Evolutionary conservation across 2,113 vertebrate species (phyloP), one percentile per base, ranked within the genome.

Genomic region (Diadophis punctatus): DNA sequence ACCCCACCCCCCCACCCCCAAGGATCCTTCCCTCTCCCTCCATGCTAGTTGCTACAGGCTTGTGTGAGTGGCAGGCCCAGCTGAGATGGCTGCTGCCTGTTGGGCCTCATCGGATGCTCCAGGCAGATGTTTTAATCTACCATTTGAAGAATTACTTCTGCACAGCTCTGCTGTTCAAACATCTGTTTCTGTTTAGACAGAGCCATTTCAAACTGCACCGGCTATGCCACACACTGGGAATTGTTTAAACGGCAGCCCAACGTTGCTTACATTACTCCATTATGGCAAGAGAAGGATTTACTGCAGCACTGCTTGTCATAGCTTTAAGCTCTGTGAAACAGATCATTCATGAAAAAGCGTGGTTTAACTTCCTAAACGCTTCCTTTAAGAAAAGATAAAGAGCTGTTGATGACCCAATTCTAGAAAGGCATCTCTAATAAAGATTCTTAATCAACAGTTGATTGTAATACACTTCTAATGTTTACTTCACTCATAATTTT

Each of bases 121-220:
- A 95, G 96, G 97, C 97, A 98, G 97, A 97, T 98, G 97, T 97
- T 97, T 97, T 97, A 97, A 98, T 98, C 97, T 96, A 94, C 95
- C 95, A 95, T 96, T 97, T 97, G 97, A 97, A 97, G 97, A 96
- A 96, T 92, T 95, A 94, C 96, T 97, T 96, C 96, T 96, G 95
- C 95, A 89, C 93, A 94, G 93, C 95, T 96, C 95, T 90, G 95
- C 94, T 92, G 95, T 91, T 95, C 93, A 55, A 96, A 97, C 98
- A 98, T 98, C 97, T 98, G 97, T 96, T 98, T 97, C 97, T 98
- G 97, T 97, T 98, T 97, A 97, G 96, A 96, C 93, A 94, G 96
- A 96, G 96, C 96, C 94, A 95, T 96, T 97, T 97, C 96, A 95
- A 96, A 95, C 95, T 95, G 95, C 90, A 92, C 96, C 96, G 96